Percentiles rank a stretch among this genome's conserved stretches.
Conservation (phyloP, 2,888 invertebrate genomes). For the Lathronympha strigana region DNA sequence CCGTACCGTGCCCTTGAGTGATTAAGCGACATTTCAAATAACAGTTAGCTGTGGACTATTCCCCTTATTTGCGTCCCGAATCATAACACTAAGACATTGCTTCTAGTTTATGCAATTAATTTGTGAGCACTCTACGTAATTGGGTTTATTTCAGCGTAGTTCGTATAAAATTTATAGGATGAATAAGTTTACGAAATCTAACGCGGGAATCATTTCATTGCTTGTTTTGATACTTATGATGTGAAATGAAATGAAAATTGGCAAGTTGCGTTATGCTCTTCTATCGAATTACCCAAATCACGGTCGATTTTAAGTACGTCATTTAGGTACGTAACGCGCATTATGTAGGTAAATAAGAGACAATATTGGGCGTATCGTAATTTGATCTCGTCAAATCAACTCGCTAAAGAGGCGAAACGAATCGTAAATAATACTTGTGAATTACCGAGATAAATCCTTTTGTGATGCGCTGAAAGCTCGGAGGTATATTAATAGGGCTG, state of each 20-base stretch:
- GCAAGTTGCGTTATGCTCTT: too few species aligned
- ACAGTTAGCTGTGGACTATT: slow-evolving; percentile 72
- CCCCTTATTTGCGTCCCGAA: slow-evolving; percentile 68
- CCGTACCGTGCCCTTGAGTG: slow-evolving; percentile 77
- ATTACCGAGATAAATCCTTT: slow-evolving; percentile 75
- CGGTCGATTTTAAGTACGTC: too few species aligned
- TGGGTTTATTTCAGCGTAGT: slow-evolving; percentile 27
- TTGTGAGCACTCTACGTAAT: slow-evolving; percentile 42
- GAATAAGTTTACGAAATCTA: too few species aligned
- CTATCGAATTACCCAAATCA: too few species aligned
- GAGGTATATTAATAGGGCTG: slow-evolving; percentile 50
- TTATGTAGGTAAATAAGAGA: slow-evolving; percentile 68
- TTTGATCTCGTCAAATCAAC: slow-evolving; percentile 70
- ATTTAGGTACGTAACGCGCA: background rate
- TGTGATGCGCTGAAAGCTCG: slow-evolving; percentile 54
- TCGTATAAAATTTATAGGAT: slow-evolving; percentile 27
- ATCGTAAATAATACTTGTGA: slow-evolving; percentile 78
- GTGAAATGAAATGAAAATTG: too few species aligned
- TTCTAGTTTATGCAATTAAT: slow-evolving; percentile 56
- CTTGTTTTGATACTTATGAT: too few species aligned
- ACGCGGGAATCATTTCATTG: too few species aligned
- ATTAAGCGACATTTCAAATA: slow-evolving; percentile 78
- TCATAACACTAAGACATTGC: slow-evolving; percentile 54
- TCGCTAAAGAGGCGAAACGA: slow-evolving; percentile 74
- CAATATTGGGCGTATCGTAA: slow-evolving; percentile 76